These are phyloP conservation scores for Dryocosmus kuriphilus DNA, from an alignment of 2,888 invertebrate genomes.

Conservation along the genomic window DNA sequence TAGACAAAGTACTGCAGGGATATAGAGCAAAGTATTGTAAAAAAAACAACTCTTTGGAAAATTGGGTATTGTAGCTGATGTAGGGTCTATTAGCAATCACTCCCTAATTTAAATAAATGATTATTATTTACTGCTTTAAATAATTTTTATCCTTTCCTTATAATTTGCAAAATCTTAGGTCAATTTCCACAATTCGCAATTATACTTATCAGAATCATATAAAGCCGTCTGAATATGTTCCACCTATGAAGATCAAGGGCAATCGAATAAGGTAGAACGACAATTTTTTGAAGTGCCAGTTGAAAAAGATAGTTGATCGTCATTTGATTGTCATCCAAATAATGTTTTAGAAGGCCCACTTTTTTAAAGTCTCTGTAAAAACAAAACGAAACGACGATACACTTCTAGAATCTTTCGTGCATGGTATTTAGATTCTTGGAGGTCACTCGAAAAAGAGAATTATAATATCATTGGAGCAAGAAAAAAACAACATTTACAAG, in stretches of 20 bases:
- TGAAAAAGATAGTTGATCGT: conserved; percentile 83
- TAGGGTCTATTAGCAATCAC: conserved; percentile 86
- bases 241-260: conserved; percentile 86
- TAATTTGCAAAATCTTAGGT: conserved; percentile 63
- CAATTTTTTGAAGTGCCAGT: conserved; percentile 84
- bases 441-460: too few relatives aligned
- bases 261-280: conserved; percentile 85
- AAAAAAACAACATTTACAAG: neutral
- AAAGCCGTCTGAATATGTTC: conserved; percentile 83
- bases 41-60: neutral
- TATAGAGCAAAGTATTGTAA: fast-evolving
- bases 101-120: conserved; percentile 73
- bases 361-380: conserved; percentile 9
- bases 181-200: conserved; percentile 85
- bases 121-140: neutral
- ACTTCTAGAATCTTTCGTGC: too few relatives aligned
- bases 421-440: too few relatives aligned
- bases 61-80: conserved; percentile 79
- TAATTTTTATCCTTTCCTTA: too few relatives aligned
- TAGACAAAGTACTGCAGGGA: neutral
- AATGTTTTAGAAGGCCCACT: conserved; percentile 15
- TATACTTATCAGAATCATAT: conserved; percentile 81
- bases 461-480: neutral
- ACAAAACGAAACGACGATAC: neutral
- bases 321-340: conserved; percentile 82